Conservation (phyloP, 2,113 vertebrate species). For the Junco hyemalis region DNA sequence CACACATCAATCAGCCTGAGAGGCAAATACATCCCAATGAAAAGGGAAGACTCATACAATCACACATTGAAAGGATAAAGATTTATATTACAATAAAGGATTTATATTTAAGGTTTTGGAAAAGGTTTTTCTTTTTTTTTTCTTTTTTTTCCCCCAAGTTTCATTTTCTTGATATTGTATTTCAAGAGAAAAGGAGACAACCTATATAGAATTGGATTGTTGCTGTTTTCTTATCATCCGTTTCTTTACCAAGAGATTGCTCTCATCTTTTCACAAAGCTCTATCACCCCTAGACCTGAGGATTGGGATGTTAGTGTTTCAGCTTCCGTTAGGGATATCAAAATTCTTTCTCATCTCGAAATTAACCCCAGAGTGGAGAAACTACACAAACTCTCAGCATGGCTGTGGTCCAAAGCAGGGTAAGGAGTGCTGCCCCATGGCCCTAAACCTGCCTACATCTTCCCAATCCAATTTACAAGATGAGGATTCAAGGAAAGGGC, state of each 20-base stretch:
- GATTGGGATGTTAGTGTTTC: conserved; percentile 14
- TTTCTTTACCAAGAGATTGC: conserved; percentile 55
- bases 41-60: conserved; percentile 49
- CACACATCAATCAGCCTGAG: conserved; percentile 64
- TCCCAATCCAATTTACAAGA: background rate
- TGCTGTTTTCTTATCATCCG: conserved; percentile 59
- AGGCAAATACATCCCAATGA: conserved; percentile 50
- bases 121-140: background rate
- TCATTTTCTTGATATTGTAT: conserved; percentile 61
- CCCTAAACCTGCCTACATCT: background rate
- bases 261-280: conserved; percentile 66
- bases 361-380: conserved; percentile 25
- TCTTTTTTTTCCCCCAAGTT: background rate
- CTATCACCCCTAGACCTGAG: conserved; percentile 25
- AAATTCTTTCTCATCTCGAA: conserved; percentile 31
- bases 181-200: conserved; percentile 60
- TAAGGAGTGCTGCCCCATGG: background rate
- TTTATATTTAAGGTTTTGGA: conserved; percentile 50
- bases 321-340: conserved; percentile 6
- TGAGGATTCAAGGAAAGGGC: background rate
- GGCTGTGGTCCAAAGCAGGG: background rate
- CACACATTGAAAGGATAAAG: conserved; percentile 49
- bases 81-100: conserved; percentile 68
- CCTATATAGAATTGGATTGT: conserved; percentile 27
- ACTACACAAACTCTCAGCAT: background rate